Evolutionary conservation across 1,140 invertebrate genomes (phyloP).

Genomic region (Adoxophyes honmai): DNA sequence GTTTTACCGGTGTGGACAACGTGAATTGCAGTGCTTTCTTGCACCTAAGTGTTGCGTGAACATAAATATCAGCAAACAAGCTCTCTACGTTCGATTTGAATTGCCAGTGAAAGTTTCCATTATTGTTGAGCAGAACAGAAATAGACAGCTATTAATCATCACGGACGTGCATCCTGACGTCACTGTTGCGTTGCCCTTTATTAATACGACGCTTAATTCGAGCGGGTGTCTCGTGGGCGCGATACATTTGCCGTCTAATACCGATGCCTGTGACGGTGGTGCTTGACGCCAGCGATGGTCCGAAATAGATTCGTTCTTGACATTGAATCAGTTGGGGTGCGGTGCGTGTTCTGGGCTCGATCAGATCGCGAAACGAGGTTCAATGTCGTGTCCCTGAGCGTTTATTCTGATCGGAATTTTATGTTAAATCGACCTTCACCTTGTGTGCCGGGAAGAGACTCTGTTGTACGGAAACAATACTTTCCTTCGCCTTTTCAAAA

Average conservation of each 20-base stretch:
- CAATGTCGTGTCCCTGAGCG: constrained; percentile 32
- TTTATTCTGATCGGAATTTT: constrained; percentile 17
- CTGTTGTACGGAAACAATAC: too few relatives aligned
- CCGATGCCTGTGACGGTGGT: constrained; percentile 25
- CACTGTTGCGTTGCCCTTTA: constrained; percentile 10
- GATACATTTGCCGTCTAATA: constrained; percentile 17
- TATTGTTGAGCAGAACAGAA: neutral
- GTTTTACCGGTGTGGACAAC: too few relatives aligned
- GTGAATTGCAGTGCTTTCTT: too few relatives aligned
- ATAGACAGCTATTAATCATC: constrained; percentile 9
- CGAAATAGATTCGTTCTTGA: constrained; percentile 41
- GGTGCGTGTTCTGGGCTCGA: constrained; percentile 20
- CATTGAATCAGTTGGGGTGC: constrained; percentile 27
- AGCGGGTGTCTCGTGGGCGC: constrained; percentile 25
- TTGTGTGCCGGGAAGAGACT: neutral
- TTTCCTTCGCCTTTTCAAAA: too few relatives aligned
- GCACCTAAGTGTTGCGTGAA: too few relatives aligned
- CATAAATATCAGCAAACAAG: too few relatives aligned
- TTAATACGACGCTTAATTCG: constrained; percentile 30
- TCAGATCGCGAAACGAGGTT: constrained; percentile 22
- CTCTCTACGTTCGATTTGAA: neutral
- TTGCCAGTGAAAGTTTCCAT: constrained; percentile 7
- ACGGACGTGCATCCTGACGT: neutral
- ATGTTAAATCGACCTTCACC: constrained; percentile 14
- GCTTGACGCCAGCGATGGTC: constrained; percentile 16